Base-by-base conservation (phyloP, 2,888 invertebrate genomes). In the Deilephila porcellus region DNA sequence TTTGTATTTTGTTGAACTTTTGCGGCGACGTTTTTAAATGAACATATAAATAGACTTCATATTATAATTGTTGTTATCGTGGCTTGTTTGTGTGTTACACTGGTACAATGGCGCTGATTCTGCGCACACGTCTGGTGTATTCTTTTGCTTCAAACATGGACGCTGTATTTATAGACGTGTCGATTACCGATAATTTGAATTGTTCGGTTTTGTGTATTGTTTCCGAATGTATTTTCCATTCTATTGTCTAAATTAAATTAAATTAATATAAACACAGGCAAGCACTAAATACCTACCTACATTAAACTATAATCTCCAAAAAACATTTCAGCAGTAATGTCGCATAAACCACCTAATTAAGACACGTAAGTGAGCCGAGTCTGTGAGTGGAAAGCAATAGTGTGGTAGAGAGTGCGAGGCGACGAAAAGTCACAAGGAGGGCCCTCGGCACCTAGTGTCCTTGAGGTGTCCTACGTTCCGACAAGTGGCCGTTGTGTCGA, bases 401-500 rank as follows among this genome's bases (percentile, higher is more conserved):
- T 60, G 53, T 19, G 17, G 62, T 75, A 80, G 79, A 78, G 81
- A 79, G 82, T 81, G 83, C 81, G 83, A 82, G 78, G 81, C 84
- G 74, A 85, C 83, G 87, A 88, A 91, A 90, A 91, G 91, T 90
- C 87, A 85, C 79, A 82, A 86, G 84, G 81, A 92, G 90, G 81
- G 88, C 91, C 83, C 93, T 93, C 82, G 75, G 81, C 76, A 79
- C 79, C 81, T 88, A 93, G 93, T 82, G 90, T 90, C 84, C 91
- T 93, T 82, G 86, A 89, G 85, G 81, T 84, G 82, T 87, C 86
- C 88, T 84, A 17, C 78, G 75, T 80, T 77, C 81, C 83, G 80
- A 86, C 90, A 92, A 93, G 94, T 92, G 92, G 91, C 87, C 86
- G 89, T 89, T 52, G 67, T 67, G 67, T 88, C 85, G 86, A 87